Evolutionary conservation across 2,888 invertebrate species (phyloP).

Genomic region (Idaea straminata): DNA sequence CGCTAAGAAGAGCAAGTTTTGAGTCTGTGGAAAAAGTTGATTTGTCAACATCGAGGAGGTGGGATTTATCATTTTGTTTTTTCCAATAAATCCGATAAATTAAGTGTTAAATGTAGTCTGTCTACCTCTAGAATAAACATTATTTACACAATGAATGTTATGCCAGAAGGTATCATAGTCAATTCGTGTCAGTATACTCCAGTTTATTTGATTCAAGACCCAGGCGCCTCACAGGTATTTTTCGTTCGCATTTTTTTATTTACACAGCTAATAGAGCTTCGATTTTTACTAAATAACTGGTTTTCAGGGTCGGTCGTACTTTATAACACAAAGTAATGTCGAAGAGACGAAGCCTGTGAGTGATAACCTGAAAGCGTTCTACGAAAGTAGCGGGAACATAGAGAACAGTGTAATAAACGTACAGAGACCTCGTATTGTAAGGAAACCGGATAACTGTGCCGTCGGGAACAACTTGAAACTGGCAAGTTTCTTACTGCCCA

Average conservation of each 20-base stretch:
- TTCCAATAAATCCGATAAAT: constrained; percentile 22
- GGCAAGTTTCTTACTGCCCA: constrained; percentile 66
- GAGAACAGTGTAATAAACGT: constrained; percentile 52
- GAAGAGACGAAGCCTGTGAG: constrained; percentile 55
- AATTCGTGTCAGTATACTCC: constrained; percentile 72
- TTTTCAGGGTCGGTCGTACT: constrained; percentile 62
- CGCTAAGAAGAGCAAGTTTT: not conserved
- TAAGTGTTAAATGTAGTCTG: constrained; percentile 38
- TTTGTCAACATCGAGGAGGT: constrained; percentile 35
- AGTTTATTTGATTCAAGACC: constrained; percentile 68
- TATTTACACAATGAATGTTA: constrained; percentile 54
- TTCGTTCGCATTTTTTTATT: constrained; percentile 31
- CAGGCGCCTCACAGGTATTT: constrained; percentile 66
- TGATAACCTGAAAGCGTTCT: constrained; percentile 72
- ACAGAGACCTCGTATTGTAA: constrained; percentile 49
- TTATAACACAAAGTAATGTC: constrained; percentile 50
- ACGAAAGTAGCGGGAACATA: constrained; percentile 73
- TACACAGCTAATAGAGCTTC: constrained; percentile 16
- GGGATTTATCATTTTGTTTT: constrained; percentile 32
- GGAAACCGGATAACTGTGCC: constrained; percentile 49
- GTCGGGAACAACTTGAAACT: constrained; percentile 66
- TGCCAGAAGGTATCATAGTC: constrained; percentile 58
- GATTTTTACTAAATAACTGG: constrained; percentile 16
- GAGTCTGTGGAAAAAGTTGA: constrained; percentile 20
- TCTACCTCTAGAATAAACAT: constrained; percentile 35